Evolutionary conservation across 2,888 invertebrate species (phyloP).

Genomic region (Hypomecis atomaria): DNA sequence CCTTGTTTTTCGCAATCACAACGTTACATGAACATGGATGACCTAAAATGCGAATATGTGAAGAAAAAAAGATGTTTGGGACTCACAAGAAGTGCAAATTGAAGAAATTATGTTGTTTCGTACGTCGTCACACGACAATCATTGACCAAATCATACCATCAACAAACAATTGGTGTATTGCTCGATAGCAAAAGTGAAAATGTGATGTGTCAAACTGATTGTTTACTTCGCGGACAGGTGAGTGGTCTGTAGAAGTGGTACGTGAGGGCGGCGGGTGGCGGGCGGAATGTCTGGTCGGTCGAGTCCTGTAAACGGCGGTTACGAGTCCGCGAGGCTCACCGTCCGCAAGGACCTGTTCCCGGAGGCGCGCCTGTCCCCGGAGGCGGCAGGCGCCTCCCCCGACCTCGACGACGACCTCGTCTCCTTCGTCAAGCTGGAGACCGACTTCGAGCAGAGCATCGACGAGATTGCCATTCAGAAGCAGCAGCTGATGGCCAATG

Average conservation of each 20-base stretch:
- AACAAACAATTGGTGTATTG: constrained; percentile 70
- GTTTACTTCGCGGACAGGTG: constrained; percentile 84
- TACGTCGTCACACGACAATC: constrained; percentile 68
- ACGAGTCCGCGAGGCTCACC: constrained; percentile 77
- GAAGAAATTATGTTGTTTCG: constrained; percentile 75
- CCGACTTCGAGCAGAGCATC: constrained; percentile 82
- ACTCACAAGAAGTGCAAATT: constrained; percentile 77
- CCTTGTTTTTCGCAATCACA: constrained; percentile 85
- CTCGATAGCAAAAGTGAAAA: constrained; percentile 82
- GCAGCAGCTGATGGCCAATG: constrained; percentile 66
- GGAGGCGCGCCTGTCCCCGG: constrained; percentile 61
- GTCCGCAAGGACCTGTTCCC: constrained; percentile 83
- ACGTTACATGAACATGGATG: constrained; percentile 86
- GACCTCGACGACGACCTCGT: constrained; percentile 64
- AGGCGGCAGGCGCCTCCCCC: constrained; percentile 56
- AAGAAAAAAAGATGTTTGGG: constrained; percentile 82
- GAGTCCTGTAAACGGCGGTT: constrained; percentile 80
- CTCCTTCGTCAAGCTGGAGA: constrained; percentile 78
- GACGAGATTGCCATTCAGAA: constrained; percentile 77
- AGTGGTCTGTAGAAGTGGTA: constrained; percentile 81
- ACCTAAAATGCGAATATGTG: constrained; percentile 85
- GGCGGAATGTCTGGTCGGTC: constrained; percentile 82
- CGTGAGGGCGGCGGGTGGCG: constrained; percentile 79
- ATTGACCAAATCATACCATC: constrained; percentile 68
- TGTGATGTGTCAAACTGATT: constrained; percentile 85